phyloP scores from a whole-genome alignment of 2,113 vertebrate genomes.

The Coreoperca whiteheadi region DNA sequence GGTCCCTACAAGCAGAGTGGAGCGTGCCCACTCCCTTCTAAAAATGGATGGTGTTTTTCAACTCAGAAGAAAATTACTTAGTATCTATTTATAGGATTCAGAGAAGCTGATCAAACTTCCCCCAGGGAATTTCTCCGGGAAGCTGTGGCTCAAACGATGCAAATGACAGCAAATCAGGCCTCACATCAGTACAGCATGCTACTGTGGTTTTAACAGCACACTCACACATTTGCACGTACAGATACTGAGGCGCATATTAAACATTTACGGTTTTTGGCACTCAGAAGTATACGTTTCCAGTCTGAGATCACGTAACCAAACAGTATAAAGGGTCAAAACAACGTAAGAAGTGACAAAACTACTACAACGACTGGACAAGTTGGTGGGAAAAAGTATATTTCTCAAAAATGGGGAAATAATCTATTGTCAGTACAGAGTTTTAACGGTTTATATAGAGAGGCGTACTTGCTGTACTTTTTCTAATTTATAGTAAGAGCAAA shows the following conservation, averaged over 20 bases:
- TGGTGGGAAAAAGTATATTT: not conserved
- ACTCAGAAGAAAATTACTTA: conserved; percentile 10
- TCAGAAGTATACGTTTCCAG: not conserved
- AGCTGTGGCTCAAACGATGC: conserved; percentile 50
- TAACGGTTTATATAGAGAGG: not conserved
- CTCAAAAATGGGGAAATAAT: not conserved
- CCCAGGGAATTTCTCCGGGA: conserved; percentile 60
- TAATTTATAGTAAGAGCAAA: not conserved
- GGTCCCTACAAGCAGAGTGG: not conserved
- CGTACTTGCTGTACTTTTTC: not conserved
- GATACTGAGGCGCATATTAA: not conserved
- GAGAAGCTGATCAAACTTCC: conserved; percentile 62
- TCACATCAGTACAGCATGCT: conserved; percentile 27
- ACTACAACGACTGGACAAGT: not conserved
- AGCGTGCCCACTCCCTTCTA: conserved; percentile 1
- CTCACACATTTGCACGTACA: not conserved
- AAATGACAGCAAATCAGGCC: conserved; percentile 62
- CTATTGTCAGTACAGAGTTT: not conserved
- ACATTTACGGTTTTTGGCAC: conserved; percentile 4
- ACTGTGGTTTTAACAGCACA: conserved; percentile 27
- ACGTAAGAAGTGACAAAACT: not conserved
- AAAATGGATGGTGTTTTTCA: conserved; percentile 34
- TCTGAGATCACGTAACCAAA: not conserved
- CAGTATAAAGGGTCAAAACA: not conserved
- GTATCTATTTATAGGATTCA: conserved; percentile 38